Conservation (phyloP, 2,888 invertebrate genomes). For the Deroplatys truncata region DNA sequence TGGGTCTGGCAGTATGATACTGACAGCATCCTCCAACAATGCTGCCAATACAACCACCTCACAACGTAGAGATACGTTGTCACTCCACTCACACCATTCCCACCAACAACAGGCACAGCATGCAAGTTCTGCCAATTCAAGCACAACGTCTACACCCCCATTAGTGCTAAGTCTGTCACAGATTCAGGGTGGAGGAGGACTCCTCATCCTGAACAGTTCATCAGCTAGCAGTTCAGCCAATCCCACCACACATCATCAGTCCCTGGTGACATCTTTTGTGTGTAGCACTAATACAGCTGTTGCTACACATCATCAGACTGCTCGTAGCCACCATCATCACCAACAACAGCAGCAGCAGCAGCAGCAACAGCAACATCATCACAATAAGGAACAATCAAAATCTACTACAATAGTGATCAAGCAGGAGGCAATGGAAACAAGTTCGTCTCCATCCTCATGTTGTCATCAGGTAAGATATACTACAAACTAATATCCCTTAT, state of each 20-base stretch:
- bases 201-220: slow-evolving; percentile 71
- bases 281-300: slow-evolving; percentile 47
- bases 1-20: slow-evolving; percentile 59
- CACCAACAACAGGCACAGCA: slow-evolving; percentile 32
- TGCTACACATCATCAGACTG: slow-evolving; percentile 40
- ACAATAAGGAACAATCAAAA: slow-evolving; percentile 41
- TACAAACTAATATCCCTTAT: neutral
- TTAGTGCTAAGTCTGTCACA: slow-evolving; percentile 78
- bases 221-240: neutral
- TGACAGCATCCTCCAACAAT: slow-evolving; percentile 42
- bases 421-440: slow-evolving; percentile 61
- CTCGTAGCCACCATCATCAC: slow-evolving; percentile 48
- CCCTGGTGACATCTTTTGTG: slow-evolving; percentile 59
- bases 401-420: slow-evolving; percentile 43
- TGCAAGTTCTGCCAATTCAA: slow-evolving; percentile 24
- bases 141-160: slow-evolving; percentile 46
- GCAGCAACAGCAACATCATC: slow-evolving; percentile 37
- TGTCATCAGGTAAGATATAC: slow-evolving; percentile 42
- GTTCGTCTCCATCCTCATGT: slow-evolving; percentile 42
- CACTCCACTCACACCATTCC: slow-evolving; percentile 48
- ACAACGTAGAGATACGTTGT: neutral
- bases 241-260: slow-evolving; percentile 45
- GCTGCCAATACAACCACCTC: slow-evolving; percentile 46
- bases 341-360: slow-evolving; percentile 34
- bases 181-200: slow-evolving; percentile 77